Evolutionary conservation across 2,888 invertebrate species (phyloP).

Genomic region (Petrolisthes cinctipes): DNA sequence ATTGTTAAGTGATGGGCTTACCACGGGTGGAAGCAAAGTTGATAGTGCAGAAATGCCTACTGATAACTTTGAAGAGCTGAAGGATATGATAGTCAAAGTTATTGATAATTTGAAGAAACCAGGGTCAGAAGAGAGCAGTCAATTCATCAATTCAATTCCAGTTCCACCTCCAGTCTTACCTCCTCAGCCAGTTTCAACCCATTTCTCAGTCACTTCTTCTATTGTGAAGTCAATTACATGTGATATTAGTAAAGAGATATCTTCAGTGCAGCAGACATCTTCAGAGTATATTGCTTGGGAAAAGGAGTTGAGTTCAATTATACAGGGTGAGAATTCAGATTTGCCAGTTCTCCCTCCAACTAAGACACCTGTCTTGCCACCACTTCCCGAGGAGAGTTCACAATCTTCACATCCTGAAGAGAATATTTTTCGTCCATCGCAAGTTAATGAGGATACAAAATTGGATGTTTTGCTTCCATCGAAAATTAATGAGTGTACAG

Average conservation of each 20-base stretch:
- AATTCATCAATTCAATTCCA: neutral
- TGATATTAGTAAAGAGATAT: too few relatives aligned
- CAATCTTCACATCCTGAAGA: neutral
- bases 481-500: too few relatives aligned
- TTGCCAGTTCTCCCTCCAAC: neutral
- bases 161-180: neutral
- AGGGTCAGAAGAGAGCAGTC: neutral
- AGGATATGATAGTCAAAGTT: conserved; percentile 12
- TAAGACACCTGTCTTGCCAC: neutral
- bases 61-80: neutral
- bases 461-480: too few relatives aligned
- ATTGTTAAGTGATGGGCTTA: neutral
- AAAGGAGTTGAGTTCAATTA: neutral
- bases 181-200: neutral
- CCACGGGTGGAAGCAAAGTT: neutral
- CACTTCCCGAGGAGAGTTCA: neutral
- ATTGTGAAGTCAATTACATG: too few relatives aligned
- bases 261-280: too few relatives aligned
- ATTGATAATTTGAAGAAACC: neutral
- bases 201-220: too few relatives aligned
- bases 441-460: too few relatives aligned
- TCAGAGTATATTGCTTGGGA: neutral
- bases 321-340: neutral
- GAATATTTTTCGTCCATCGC: neutral
- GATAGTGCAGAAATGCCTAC: neutral